Conservation (phyloP, 2,797 vertebrate species). For the Tarsius wallacei region DNA sequence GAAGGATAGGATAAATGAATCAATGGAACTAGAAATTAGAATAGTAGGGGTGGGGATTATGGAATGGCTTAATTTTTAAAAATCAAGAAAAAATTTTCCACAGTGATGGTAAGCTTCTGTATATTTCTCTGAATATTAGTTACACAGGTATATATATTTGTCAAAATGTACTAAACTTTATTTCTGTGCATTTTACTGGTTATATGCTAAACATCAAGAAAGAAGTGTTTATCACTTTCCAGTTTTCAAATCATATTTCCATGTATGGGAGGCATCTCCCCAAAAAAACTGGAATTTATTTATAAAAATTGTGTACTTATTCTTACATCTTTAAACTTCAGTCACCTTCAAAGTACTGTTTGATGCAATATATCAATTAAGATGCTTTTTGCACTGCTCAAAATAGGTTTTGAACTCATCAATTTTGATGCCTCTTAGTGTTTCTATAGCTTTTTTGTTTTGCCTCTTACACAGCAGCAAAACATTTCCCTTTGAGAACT, state of each 20-base stretch:
- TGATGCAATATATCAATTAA: no score
- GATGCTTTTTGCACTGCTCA: no score
- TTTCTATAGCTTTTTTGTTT: no score
- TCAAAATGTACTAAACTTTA: neutral
- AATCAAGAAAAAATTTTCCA: neutral
- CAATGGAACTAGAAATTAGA: neutral
- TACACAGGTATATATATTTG: neutral
- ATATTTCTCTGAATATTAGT: neutral
- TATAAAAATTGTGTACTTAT: no score
- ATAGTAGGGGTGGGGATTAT: neutral
- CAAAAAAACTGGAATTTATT: no score
- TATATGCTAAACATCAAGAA: neutral
- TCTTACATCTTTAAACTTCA: no score
- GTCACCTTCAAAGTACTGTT: no score
- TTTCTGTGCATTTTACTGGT: neutral
- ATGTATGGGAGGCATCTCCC: neutral
- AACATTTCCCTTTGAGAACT: no score
- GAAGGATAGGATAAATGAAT: conserved; percentile 28
- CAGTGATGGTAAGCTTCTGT: neutral
- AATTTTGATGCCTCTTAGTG: no score
- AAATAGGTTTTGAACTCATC: no score
- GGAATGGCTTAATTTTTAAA: neutral
- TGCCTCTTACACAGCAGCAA: no score
- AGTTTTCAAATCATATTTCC: conserved; percentile 12
- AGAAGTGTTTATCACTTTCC: neutral